Conservation (phyloP, 2,888 invertebrate species). For the Netelia fuscicornis region DNA sequence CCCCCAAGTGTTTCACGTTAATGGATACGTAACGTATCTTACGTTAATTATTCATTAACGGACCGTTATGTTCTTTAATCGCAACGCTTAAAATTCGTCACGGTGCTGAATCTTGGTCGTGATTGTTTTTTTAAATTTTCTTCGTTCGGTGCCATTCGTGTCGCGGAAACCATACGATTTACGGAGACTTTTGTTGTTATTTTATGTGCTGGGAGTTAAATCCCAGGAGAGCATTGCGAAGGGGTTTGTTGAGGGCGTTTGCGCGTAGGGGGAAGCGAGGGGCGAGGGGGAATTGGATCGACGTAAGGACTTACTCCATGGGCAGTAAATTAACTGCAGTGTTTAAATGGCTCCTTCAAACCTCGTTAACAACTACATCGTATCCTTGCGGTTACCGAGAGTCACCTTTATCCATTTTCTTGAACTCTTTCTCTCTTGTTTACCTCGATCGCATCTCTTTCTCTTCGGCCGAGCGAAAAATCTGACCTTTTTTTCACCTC, state of each 20-base stretch:
- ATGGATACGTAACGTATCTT: too few relatives aligned
- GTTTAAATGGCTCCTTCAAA: constrained; percentile 68
- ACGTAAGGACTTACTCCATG: constrained; percentile 65
- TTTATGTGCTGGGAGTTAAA: constrained; percentile 29
- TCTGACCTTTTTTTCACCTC: background rate
- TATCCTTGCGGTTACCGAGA: constrained; percentile 51
- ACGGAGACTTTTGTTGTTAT: constrained; percentile 51
- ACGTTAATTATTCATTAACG: background rate
- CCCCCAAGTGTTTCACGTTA: too few relatives aligned
- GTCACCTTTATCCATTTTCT: constrained; percentile 18
- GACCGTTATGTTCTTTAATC: background rate
- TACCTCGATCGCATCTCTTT: constrained; percentile 3
- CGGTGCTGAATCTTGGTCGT: background rate
- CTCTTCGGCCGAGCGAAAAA: background rate
- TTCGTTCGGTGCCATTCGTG: background rate
- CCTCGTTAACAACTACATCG: constrained; percentile 66
- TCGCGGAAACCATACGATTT: constrained; percentile 27
- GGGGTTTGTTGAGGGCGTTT: background rate
- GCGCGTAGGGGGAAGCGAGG: constrained; percentile 1
- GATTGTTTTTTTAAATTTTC: background rate
- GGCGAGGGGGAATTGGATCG: constrained; percentile 57
- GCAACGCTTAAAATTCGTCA: background rate
- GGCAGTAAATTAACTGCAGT: constrained; percentile 67
- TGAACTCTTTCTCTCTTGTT: constrained; percentile 15
- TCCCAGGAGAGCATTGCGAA: background rate